A percentile compares a stretch with the other conserved stretches of the same genome.
phyloP scores from a whole-genome alignment of 92 coral and sea anemone genomes.

The Palythoa grandis region DNA sequence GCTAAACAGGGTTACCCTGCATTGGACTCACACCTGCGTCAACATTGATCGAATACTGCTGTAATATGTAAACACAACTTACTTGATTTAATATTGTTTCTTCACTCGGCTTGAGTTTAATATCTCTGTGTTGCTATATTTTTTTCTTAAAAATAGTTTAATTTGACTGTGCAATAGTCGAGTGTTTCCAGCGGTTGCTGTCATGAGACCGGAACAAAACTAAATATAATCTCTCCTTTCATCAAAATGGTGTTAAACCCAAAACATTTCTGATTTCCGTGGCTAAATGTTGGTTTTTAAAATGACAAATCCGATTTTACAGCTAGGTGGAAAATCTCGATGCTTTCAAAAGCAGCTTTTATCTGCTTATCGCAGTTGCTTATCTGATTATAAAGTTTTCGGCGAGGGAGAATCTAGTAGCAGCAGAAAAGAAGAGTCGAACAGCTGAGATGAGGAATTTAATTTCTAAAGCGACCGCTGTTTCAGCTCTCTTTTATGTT shows the following conservation, averaged over 20 bases:
- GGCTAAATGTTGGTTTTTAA: slow-evolving; percentile 33
- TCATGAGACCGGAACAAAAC: not conserved
- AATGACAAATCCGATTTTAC: not conserved
- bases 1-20: too few species aligned
- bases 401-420: not conserved
- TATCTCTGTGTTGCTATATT: too few species aligned
- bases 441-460: not conserved
- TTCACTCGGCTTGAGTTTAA: too few species aligned
- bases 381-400: slow-evolving; percentile 21
- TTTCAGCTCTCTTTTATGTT: not conserved
- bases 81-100: too few species aligned
- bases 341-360: not conserved
- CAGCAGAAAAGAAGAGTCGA: not conserved
- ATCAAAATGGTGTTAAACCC: not conserved
- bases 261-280: slow-evolving; percentile 18
- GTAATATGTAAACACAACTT: too few species aligned
- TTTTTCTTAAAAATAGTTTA: too few species aligned
- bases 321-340: not conserved
- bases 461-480: not conserved
- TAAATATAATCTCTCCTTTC: not conserved
- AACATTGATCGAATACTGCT: too few species aligned
- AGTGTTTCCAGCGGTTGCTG: not conserved
- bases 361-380: slow-evolving; percentile 23
- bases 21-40: too few species aligned
- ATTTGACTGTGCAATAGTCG: not conserved